A percentile compares a stretch with the other conserved stretches of the same genome.
Evolutionary conservation across 2,113 vertebrate species (phyloP).

Genomic region (Gallinago paraguaiae): DNA sequence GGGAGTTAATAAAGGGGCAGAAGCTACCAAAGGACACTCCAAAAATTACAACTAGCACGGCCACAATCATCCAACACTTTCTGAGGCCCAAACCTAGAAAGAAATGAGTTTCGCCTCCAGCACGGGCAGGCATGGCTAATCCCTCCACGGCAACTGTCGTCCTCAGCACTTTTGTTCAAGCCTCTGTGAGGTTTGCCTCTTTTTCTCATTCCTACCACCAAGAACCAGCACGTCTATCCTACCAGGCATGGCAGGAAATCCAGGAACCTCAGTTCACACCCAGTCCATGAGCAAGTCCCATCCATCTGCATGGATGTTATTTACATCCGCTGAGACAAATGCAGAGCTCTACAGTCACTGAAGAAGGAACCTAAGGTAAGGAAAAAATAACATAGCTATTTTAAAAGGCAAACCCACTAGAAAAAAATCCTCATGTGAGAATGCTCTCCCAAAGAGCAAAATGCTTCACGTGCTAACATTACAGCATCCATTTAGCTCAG

Average conservation of each 20-base stretch:
- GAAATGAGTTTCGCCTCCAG: not conserved
- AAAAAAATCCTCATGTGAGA: constrained; percentile 22
- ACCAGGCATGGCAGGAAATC: constrained; percentile 3
- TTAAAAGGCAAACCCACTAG: constrained; percentile 24
- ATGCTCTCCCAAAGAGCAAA: constrained; percentile 15
- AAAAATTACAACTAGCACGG: not conserved
- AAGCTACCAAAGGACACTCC: not conserved
- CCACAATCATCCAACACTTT: not conserved
- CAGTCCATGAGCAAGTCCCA: not conserved
- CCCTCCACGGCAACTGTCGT: not conserved
- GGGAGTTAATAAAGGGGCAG: not conserved
- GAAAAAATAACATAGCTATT: constrained; percentile 38
- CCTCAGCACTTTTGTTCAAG: not conserved
- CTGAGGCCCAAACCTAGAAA: not conserved
- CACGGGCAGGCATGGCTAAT: not conserved
- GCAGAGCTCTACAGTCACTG: not conserved
- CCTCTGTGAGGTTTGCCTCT: not conserved
- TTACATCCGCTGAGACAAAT: not conserved
- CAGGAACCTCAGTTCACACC: constrained; percentile 4
- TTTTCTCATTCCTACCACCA: not conserved
- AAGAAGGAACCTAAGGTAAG: constrained; percentile 23
- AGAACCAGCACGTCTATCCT: not conserved
- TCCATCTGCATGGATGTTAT: not conserved
- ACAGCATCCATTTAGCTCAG: constrained; percentile 14
- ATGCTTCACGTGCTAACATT: not conserved